Conservation (phyloP, 2,113 vertebrate species). For the Cyanocitta stelleri region DNA sequence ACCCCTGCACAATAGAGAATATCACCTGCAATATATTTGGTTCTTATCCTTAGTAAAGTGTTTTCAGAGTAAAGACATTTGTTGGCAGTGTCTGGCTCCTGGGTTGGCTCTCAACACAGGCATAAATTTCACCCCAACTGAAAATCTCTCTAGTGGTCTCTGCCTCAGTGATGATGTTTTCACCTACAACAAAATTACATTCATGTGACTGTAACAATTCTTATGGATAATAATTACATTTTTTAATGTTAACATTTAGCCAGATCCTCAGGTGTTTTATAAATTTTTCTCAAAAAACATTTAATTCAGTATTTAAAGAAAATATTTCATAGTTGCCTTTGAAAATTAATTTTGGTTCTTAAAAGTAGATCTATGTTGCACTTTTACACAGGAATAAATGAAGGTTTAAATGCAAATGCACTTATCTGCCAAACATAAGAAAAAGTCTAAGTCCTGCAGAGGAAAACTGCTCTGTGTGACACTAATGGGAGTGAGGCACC, state of each 20-base stretch:
- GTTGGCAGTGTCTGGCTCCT: neutral
- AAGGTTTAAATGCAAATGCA: neutral
- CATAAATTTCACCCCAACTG: neutral
- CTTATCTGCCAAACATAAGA: neutral
- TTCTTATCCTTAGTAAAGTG: neutral
- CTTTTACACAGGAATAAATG: neutral
- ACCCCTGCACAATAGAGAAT: neutral
- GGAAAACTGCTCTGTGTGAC: neutral
- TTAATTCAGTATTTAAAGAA: neutral
- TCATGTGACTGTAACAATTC: neutral
- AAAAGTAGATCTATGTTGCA: neutral
- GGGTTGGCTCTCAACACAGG: neutral
- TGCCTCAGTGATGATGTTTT: neutral
- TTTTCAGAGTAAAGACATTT: conserved; percentile 9
- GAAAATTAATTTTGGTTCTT: neutral
- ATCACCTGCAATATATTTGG: conserved; percentile 48
- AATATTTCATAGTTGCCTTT: neutral
- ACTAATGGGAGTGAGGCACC: neutral
- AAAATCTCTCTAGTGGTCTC: neutral
- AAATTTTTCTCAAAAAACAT: neutral
- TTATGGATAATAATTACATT: neutral
- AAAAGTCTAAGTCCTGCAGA: neutral
- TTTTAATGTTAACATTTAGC: neutral
- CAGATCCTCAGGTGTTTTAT: neutral
- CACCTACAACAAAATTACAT: neutral